Base-by-base conservation (phyloP, 2,113 vertebrate species). In the Archocentrus centrarchus region DNA sequence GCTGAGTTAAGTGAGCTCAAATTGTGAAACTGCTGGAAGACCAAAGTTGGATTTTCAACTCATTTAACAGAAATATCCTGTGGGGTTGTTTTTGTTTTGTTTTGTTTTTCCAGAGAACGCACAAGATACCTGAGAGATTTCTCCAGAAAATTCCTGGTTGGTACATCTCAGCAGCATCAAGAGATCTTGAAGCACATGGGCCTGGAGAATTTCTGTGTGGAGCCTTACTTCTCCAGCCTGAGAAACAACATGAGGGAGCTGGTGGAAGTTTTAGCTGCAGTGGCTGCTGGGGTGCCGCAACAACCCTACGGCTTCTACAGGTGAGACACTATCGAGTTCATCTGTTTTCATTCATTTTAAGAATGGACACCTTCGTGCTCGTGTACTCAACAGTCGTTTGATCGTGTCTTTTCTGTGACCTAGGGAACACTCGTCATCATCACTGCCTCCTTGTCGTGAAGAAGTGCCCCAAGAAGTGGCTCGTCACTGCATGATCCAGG, bases 161-260 rank as follows among this genome's bases (percentile, higher is more conserved):
- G 90, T 44, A 94, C 87, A 39, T 94, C 96, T 64, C 94, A 94
- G 77, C 93, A 64, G 22, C 97, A 98, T 94, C 96, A 94, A 84
- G 88, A 95, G 59, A 95, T 98, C 84, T n/a, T 99, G 85, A 96
- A 92, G 86, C 96, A 94, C 3, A 96, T 98, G 90, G 96, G 97
- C 58, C 93, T 99, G 93, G 97, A 98, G 93, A 98, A 97, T 92
- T 96, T 98, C 80, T 97, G 97, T 59, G 90, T 96, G 89, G 97
- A 99, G 70, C 97, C 97, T 0, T 97, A 97, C 91, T 98, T 99
- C 90, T 96, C 95, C 89, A 97, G 96, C 88, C 96, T 99, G 37
- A 96, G 98, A 73, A 95, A 97, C 89, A 97, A 97, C 81, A 99
- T 99, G 98, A 97, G 93, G 84, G 97, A 98, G 80, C 95, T 99